Evolutionary conservation across 2,888 invertebrate genomes (phyloP), one percentile per base, ranked within the genome.

Genomic region (Diabrotica balteata): DNA sequence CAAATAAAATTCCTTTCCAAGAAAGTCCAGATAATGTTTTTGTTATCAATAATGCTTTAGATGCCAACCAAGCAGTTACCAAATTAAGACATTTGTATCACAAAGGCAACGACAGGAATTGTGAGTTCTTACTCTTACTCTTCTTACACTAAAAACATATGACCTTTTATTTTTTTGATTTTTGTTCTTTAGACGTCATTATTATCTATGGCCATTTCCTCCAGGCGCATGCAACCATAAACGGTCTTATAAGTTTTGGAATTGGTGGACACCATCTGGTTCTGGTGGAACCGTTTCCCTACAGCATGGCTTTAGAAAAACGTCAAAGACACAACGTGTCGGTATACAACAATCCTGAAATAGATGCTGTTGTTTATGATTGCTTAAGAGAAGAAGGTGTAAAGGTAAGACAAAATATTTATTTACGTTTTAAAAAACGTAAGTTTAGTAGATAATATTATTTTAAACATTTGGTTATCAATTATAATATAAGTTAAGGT

Each of bases 131-230:
- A n/a, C n/a, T n/a, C n/a, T n/a, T n/a, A n/a, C n/a, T n/a, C n/a
- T n/a, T 2, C 0, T 32, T 17, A 17, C 2, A 17, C 32, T 32
- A 32, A 32, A 32, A 4, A 32, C 32, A 32, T 32, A 32, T 32
- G 32, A 32, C 4, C 4, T 32, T 32, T 32, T 32, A 32, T 32
- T 32, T 32, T 2, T 32, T 32, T 32, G 32, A 32, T 32, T 32
- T 32, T 32, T 32, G 32, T 32, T 32, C 32, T 32, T 32, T 32
- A 73, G 75, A 73, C 32, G 67, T 69, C 7, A 73, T 90, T 7
- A 80, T 93, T 3, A 87, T 94, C 0, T 93, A 93, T 77, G 93
- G 94, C 0, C 84, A 87, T 17, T 87, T 86, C 46, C 81, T 93
- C 58, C 87, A 91, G 74, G 87, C 90, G 0, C 91, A 89, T 76